A percentile compares a stretch with the other conserved stretches of the same genome.
Evolutionary conservation across 1,140 invertebrate genomes (phyloP).

Genomic region (Cyclargus thomasi): DNA sequence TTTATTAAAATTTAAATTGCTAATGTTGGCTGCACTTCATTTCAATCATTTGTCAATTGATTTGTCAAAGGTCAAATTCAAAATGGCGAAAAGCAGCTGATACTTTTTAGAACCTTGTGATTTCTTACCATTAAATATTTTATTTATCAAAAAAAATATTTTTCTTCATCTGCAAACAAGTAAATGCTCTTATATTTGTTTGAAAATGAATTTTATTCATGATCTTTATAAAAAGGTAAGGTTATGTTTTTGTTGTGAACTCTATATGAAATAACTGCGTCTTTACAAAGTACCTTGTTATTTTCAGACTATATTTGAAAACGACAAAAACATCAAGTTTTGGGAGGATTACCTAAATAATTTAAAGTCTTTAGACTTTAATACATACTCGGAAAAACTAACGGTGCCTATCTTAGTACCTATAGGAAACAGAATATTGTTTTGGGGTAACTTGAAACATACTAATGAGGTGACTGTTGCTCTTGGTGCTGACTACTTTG

Average conservation of each 20-base stretch:
- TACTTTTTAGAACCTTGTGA: no score
- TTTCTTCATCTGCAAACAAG: no score
- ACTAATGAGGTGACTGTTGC: slow-evolving; percentile 85
- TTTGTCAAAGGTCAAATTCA: no score
- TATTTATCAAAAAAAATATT: no score
- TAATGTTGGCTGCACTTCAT: no score
- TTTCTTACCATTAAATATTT: no score
- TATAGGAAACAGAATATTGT: slow-evolving; percentile 80
- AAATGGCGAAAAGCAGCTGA: no score
- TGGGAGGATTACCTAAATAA: slow-evolving; percentile 59
- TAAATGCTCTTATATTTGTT: neutral
- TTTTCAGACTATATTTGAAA: slow-evolving; percentile 53
- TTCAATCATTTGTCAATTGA: no score
- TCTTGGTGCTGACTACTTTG: slow-evolving; percentile 84
- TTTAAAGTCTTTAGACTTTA: slow-evolving; percentile 49
- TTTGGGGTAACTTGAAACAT: slow-evolving; percentile 82
- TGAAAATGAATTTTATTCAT: slow-evolving; percentile 31
- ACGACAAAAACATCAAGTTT: slow-evolving; percentile 50
- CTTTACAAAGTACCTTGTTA: slow-evolving; percentile 24
- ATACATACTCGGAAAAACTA: slow-evolving; percentile 52
- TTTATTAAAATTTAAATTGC: no score
- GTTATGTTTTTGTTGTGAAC: neutral
- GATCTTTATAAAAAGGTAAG: slow-evolving; percentile 34
- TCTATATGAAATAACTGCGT: neutral
- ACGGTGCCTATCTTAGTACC: slow-evolving; percentile 78